Percentiles rank a stretch among this genome's conserved stretches.
Conservation (phyloP, 1,140 invertebrate genomes). For the Octopus sinensis region DNA sequence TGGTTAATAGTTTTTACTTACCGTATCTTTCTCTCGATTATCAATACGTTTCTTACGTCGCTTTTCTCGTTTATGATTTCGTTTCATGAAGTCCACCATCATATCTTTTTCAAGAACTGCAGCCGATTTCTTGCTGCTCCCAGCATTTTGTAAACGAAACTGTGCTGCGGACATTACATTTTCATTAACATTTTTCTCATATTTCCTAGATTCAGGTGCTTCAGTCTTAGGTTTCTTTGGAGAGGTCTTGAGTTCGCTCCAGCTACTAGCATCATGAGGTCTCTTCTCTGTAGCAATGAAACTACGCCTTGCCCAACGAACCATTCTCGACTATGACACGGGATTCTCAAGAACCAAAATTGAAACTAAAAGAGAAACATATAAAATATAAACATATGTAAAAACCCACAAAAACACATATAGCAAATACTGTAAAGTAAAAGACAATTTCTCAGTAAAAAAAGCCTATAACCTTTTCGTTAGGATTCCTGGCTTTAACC, state of each 20-base stretch:
- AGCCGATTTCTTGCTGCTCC: neutral
- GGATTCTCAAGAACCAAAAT: no score
- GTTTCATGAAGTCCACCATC: neutral
- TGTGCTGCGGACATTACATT: no score
- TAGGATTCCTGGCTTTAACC: no score
- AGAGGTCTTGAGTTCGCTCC: neutral
- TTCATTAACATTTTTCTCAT: no score
- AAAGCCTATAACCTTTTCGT: no score
- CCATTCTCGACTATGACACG: neutral
- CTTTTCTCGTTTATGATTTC: neutral
- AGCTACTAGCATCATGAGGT: neutral
- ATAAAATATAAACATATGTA: no score
- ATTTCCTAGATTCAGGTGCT: neutral
- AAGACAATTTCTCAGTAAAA: no score
- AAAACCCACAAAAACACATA: no score
- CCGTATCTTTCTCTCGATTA: neutral
- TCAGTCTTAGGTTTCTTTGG: neutral
- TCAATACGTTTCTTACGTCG: neutral
- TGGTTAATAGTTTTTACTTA: neutral
- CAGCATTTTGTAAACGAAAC: neutral
- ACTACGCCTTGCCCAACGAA: neutral
- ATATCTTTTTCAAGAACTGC: neutral
- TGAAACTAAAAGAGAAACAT: no score
- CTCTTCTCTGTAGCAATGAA: neutral
- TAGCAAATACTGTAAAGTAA: no score